Evolutionary conservation across 2,797 vertebrate species (phyloP).

Genomic region (Chrysolophus pictus): DNA sequence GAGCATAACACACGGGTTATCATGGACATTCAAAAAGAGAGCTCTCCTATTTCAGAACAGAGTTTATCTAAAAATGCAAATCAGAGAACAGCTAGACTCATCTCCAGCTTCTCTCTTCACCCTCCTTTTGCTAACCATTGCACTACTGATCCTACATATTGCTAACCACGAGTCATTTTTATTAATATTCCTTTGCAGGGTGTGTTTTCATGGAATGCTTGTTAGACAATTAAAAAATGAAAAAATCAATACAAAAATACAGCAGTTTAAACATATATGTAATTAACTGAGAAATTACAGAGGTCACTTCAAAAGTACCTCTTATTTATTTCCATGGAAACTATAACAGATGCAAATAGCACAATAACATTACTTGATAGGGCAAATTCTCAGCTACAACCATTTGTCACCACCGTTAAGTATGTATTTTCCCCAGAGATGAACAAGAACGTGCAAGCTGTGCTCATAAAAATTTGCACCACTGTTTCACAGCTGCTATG

Average conservation of each 20-base stretch:
- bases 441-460: background rate
- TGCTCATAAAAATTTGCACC: background rate
- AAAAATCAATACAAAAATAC: constrained; percentile 36
- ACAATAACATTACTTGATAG: background rate
- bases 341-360: background rate
- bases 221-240: background rate
- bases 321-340: background rate
- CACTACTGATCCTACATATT: background rate
- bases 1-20: fast-evolving
- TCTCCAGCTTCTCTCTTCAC: background rate
- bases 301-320: background rate
- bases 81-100: background rate
- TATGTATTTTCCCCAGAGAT: background rate
- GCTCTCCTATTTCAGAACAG: background rate
- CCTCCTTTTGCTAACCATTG: fast-evolving
- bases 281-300: constrained; percentile 18
- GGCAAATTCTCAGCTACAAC: background rate
- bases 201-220: background rate
- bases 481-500: background rate
- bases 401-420: background rate
- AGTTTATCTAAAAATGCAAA: background rate
- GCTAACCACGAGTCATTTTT: background rate
- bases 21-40: background rate
- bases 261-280: constrained; percentile 6
- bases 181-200: background rate